Percentiles rank a stretch among this genome's conserved stretches.
Evolutionary conservation across 2,888 invertebrate genomes (phyloP).

Genomic region (Callimorpha dominula): DNA sequence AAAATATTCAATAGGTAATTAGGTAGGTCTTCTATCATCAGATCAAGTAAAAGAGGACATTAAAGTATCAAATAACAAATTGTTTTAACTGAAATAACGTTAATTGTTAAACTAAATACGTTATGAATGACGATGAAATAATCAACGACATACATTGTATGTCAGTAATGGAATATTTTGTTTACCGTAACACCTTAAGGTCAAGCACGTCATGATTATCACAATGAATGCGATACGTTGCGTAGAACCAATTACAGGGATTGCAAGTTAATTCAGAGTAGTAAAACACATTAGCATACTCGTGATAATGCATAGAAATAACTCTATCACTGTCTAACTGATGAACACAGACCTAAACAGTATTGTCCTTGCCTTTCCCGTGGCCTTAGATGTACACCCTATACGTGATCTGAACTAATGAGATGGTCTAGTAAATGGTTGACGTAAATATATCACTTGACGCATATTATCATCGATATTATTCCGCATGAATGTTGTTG

Average conservation of each 20-base stretch:
- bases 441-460: conserved; percentile 75
- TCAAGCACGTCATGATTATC: conserved; percentile 49
- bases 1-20: background rate
- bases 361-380: conserved; percentile 69
- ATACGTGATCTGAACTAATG: conserved; percentile 81
- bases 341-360: conserved; percentile 42
- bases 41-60: background rate
- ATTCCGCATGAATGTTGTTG: conserved; percentile 30
- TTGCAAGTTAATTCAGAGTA: conserved; percentile 62
- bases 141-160: conserved; percentile 26
- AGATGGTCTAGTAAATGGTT: conserved; percentile 74
- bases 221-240: conserved; percentile 57
- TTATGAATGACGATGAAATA: conserved; percentile 19
- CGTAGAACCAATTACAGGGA: conserved; percentile 62
- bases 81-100: background rate
- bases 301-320: conserved; percentile 71
- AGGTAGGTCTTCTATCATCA: background rate
- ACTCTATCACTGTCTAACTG: conserved; percentile 61
- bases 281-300: conserved; percentile 66
- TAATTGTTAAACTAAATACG: too few relatives aligned
- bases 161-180: conserved; percentile 38
- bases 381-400: conserved; percentile 72
- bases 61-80: conserved; percentile 17
- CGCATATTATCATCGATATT: conserved; percentile 45
- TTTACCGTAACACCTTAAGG: conserved; percentile 52